phyloP scores from a whole-genome alignment of 2,888 invertebrate species.

The Acanthopleura granulata region DNA sequence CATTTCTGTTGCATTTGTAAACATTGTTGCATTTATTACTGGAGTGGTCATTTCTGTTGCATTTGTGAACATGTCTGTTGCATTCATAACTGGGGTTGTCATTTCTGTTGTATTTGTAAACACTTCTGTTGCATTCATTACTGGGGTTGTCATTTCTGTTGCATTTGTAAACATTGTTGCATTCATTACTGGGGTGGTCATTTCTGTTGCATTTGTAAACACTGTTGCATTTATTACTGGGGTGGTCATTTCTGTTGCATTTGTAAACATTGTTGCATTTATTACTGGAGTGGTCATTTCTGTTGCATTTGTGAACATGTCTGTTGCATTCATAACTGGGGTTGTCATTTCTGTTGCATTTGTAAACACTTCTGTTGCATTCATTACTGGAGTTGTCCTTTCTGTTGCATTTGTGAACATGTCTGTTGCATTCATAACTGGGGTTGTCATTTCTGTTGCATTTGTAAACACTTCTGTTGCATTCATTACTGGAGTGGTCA shows the following conservation, averaged over 20 bases:
- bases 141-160: background rate
- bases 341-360: background rate
- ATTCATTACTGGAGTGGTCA: background rate
- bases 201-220: background rate
- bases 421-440: background rate
- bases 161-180: background rate
- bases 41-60: background rate
- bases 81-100: background rate
- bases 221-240: background rate
- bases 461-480: background rate
- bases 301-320: background rate
- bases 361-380: background rate
- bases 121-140: background rate
- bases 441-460: conserved; percentile 3
- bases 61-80: background rate
- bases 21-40: background rate
- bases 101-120: background rate
- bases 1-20: background rate
- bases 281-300: background rate
- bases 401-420: background rate
- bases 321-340: background rate
- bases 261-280: background rate
- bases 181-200: background rate
- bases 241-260: background rate
- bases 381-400: background rate